Evolutionary conservation across 2,888 invertebrate genomes (phyloP), one percentile per base, ranked within the genome.

Genomic region (Theodoxus fluviatilis): DNA sequence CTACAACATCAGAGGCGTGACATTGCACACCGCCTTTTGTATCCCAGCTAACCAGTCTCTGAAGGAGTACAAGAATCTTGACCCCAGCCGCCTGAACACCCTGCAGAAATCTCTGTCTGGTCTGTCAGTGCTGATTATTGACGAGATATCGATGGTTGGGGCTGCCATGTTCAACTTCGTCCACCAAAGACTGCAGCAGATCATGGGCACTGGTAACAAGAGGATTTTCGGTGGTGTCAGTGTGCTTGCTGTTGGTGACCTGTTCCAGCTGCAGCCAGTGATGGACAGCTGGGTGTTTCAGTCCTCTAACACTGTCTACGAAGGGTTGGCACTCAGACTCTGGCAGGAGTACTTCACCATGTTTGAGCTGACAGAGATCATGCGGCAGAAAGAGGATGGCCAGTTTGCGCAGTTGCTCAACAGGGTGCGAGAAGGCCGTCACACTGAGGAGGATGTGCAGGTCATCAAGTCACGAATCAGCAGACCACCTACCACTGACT

Each of bases 311-410:
- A n/a, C 12, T 15, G 12, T n/a, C 15, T 52, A 52, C n/a, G 12
- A n/a, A 52, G 52, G 4, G 6, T 25, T 52, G 52, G 52, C 52
- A 7, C 52, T n/a, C 52, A 52, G n/a, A n/a, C 52, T 52, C 22
- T 52, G 52, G 52, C 52, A 52, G 22, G 52, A 52, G 22, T 25
- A n/a, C n/a, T 7, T 52, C 6, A 7, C 6, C 12, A 6, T 52
- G 52, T 52, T 52, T 52, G 52, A 52, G 22, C n/a, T 52, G 52
- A 52, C 52, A 52, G 52, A 52, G 22, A n/a, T 52, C 12, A 52
- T 52, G 52, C 52, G 52, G n/a, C 52, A 52, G 22, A 52, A 52
- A 52, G 7, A 52, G 7, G 52, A 52, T 25, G n/a, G 4, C 7
- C 7, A 15, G 12, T 52, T 52, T 52, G 52, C 52, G 6, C 12